phyloP scores from a whole-genome alignment of 2,797 vertebrate genomes.

The Fringilla coelebs region DNA sequence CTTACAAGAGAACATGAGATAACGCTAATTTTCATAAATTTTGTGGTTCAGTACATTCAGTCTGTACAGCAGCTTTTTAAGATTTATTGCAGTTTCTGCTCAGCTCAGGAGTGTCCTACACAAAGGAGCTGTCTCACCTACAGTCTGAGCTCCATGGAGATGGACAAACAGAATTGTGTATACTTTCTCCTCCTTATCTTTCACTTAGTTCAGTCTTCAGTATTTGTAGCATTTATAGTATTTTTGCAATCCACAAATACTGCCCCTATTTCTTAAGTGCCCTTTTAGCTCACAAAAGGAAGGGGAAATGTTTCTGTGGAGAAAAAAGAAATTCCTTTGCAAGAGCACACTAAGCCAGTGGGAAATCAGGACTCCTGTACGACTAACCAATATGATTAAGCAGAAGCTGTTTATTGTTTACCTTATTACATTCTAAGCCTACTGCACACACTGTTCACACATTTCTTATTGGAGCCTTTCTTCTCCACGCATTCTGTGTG shows the following conservation, averaged over 20 bases:
- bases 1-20: neutral
- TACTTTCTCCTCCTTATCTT: neutral
- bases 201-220: neutral
- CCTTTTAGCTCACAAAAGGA: neutral
- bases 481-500: neutral
- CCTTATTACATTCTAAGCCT: neutral
- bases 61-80: neutral
- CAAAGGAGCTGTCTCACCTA: neutral
- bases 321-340: neutral
- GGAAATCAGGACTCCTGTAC: neutral
- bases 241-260: neutral
- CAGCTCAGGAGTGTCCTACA: rapidly evolving
- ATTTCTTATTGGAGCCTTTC: neutral
- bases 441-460: neutral
- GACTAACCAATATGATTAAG: neutral
- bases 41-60: neutral
- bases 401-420: neutral
- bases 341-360: neutral
- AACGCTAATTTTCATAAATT: neutral
- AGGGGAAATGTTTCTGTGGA: neutral
- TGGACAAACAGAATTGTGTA: neutral
- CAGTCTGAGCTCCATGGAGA: neutral
- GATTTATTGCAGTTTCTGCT: neutral
- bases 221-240: neutral
- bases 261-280: neutral